Percentiles rank a stretch among this genome's conserved stretches.
These are phyloP conservation scores for Ptychodera flava DNA, from an alignment of 35 echinoderm and acorn worm genomes.

Conservation along the genomic window DNA sequence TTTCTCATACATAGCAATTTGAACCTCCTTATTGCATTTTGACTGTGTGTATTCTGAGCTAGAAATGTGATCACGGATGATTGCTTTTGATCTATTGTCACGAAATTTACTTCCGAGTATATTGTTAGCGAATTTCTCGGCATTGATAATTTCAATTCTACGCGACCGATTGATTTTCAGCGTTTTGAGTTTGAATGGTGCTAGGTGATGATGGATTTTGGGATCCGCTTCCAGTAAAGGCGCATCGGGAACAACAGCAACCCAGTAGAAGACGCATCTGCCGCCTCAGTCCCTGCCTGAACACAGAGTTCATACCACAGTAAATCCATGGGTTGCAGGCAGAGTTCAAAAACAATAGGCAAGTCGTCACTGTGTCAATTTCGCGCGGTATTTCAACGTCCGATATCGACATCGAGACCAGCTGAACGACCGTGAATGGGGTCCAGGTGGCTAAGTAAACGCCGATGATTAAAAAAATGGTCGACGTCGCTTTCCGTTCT, in stretches of 20 bases:
- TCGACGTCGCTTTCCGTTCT: background rate
- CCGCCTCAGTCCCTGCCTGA: background rate
- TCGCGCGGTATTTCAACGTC: background rate
- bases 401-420: background rate
- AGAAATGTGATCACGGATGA: too few relatives aligned
- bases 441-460: background rate
- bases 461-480: background rate
- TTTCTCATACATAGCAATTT: too few relatives aligned
- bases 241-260: background rate
- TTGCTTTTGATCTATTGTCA: too few relatives aligned
- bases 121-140: too few relatives aligned
- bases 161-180: background rate
- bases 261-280: background rate
- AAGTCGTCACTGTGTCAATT: background rate
- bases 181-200: background rate
- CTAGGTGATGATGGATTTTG: background rate
- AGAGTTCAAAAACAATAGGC: background rate
- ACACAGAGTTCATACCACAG: background rate
- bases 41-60: too few relatives aligned
- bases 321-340: background rate
- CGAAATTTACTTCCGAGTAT: too few relatives aligned
- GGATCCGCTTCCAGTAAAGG: background rate
- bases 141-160: background rate
- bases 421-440: background rate
- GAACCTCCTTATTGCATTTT: too few relatives aligned